Percentiles rank a stretch among this genome's conserved stretches.
Conservation (phyloP, 2,113 vertebrate species). For the Petromus typicus region DNA sequence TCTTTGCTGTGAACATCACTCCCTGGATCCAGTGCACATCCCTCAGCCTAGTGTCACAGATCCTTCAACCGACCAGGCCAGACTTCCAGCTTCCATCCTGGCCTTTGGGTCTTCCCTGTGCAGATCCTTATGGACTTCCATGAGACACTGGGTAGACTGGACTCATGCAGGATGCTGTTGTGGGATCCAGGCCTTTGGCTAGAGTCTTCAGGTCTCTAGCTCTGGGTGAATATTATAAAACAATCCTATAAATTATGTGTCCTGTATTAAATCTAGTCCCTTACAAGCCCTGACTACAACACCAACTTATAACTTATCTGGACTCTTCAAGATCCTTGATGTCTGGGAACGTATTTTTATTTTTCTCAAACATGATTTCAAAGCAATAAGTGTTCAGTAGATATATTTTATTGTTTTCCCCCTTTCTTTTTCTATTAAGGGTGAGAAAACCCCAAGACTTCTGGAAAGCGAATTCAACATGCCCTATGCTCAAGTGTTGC, state of each 20-base stretch:
- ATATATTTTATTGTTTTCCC: neutral
- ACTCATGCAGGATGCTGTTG: too few relatives aligned
- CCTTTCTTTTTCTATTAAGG: neutral
- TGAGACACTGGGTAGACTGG: too few relatives aligned
- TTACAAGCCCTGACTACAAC: neutral
- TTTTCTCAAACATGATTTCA: slow-evolving; percentile 5
- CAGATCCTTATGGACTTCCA: neutral
- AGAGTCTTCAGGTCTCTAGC: neutral
- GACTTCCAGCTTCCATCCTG: neutral
- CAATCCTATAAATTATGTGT: neutral
- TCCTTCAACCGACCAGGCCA: neutral
- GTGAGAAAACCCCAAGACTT: neutral
- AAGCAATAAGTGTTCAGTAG: neutral
- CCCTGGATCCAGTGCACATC: neutral
- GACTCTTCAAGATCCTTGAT: neutral
- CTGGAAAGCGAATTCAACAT: neutral
- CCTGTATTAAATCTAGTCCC: neutral
- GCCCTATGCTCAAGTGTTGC: neutral
- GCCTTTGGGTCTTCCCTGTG: neutral
- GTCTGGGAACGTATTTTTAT: neutral
- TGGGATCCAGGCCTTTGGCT: neutral
- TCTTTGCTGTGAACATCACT: neutral
- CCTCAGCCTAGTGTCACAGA: neutral
- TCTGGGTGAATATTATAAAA: neutral
- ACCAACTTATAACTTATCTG: neutral